Base-by-base conservation (phyloP, 2,113 vertebrate species). In the Odontesthes bonariensis region DNA sequence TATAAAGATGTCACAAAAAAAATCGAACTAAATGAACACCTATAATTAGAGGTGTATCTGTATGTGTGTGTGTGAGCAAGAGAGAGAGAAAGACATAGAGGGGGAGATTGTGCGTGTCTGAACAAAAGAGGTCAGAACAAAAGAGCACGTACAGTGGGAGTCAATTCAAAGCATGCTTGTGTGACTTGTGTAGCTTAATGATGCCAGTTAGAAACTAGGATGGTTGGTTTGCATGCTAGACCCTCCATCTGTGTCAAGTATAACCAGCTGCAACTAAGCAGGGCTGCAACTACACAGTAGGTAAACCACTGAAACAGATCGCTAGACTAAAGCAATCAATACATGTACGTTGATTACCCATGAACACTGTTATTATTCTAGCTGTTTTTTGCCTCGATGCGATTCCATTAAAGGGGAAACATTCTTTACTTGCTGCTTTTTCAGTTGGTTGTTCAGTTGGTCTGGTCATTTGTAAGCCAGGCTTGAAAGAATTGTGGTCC, bases 131-230 rank as follows among this genome's bases (percentile, higher is more conserved):
- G 40, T 59, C 67, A 69, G 27, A 49, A 49, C 31, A 49, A 59
- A 49, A 59, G 42, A 47, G 55, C 67, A 49, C 33, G 44, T 47
- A n/a, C 47, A 69, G 67, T 49, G 55, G 55, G 67, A 69, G 55
- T 49, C 46, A 22, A 58, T 49, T 49, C n/a, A 35, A 49, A 49
- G 55, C 19, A 7, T 23, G 54, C 31, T n/a, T 22, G 67, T 49
- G 67, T 49, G 54, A 33, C 55, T 58, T 17, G 12, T 49, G 42
- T 17, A 22, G 31, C 47, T 51, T 20, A 58, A 69, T 49, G 31
- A 58, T 11, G 27, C 67, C 17, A n/a, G 40, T 32, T 47, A 13
- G 27, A 47, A 32, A 57, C 32, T 23, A 69, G 12, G 12, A 69
- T 6, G 40, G 46, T 35, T 32, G 31, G 40, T 57, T 47, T 44